Evolutionary conservation across 1,140 invertebrate species (phyloP).

Genomic region (Asbolus verrucosus): DNA sequence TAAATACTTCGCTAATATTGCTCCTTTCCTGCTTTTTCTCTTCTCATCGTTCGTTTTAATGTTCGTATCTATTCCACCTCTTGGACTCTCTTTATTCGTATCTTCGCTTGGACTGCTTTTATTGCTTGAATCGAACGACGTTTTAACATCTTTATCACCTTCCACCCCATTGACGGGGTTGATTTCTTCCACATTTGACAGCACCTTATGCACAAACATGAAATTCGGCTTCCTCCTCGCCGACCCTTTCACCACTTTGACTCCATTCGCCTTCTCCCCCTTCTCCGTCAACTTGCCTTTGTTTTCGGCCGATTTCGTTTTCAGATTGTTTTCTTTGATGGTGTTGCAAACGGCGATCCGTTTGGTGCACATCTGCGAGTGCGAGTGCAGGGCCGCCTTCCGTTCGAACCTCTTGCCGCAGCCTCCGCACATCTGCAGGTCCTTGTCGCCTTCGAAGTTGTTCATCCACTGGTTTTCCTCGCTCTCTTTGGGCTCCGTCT

Average conservation of each 20-base stretch:
- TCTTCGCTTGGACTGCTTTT: too few species aligned
- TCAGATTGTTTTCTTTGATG: slow-evolving; percentile 51
- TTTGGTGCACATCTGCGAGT: slow-evolving; percentile 68
- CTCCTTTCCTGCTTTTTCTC: background rate
- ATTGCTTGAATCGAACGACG: too few species aligned
- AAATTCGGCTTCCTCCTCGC: slow-evolving; percentile 51
- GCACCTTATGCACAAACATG: background rate
- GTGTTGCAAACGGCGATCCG: slow-evolving; percentile 62
- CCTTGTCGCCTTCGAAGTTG: slow-evolving; percentile 70
- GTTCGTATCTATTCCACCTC: too few species aligned
- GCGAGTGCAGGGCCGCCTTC: slow-evolving; percentile 74
- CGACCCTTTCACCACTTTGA: slow-evolving; percentile 52
- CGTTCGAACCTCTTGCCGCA: slow-evolving; percentile 77
- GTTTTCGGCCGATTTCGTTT: slow-evolving; percentile 51
- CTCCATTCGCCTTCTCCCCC: slow-evolving; percentile 46
- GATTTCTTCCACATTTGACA: background rate
- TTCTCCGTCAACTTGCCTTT: slow-evolving; percentile 52
- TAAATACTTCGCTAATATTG: too few species aligned
- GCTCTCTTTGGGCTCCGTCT: slow-evolving; percentile 66
- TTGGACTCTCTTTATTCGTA: too few species aligned
- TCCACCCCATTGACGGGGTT: slow-evolving; percentile 19
- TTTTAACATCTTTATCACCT: background rate
- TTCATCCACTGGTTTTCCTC: slow-evolving; percentile 72
- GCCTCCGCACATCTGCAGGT: slow-evolving; percentile 73
- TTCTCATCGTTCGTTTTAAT: background rate